Evolutionary conservation across 2,113 vertebrate species (phyloP), one percentile per base, ranked within the genome.

Genomic region (Phalacrocorax carbo): DNA sequence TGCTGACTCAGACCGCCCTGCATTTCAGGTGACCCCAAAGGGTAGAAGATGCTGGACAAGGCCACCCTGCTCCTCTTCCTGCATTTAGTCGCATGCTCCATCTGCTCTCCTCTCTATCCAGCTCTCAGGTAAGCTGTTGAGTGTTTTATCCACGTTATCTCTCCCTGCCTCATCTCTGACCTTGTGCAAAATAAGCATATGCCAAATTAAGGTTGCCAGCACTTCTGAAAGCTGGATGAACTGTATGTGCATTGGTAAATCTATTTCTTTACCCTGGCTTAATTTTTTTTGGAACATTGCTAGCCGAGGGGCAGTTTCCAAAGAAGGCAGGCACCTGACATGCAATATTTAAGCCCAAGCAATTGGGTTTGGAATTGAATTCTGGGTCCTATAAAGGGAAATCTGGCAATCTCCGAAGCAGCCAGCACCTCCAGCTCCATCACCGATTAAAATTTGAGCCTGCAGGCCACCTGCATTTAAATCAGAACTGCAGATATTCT

Each of bases 121-220:
- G 97, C 98, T 83, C 98, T 99, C 95, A 99, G 98, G 99, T 99
- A 97, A 97, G 98, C 69, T 46, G n/a, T 46, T 3, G 22, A 69
- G 22, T 30, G 58, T 27, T 93, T 80, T 13, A 9, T 26, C 54
- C 75, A 65, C 0, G 0, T 49, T 22, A 19, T 48, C 55, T 23
- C 29, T 29, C 64, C 42, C 80, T 57, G 23, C 49, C 58, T 80
- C 62, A 46, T 44, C 52, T 57, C 65, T 77, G 65, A 57, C 49
- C 60, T 94, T 32, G 34, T 49, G 58, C 66, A 82, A 60, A 94
- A 82, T 11, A 40, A 76, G 18, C 62, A 82, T 0, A 0, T 44
- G 49, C 34, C 71, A 73, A n/a, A 78, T 11, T 16, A 40, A 82
- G 61, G 44, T 1, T 80, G 57, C 23, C 73, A 82, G 82, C 32